Conservation (phyloP, 2,888 invertebrate species). For the Callinectes sapidus region DNA sequence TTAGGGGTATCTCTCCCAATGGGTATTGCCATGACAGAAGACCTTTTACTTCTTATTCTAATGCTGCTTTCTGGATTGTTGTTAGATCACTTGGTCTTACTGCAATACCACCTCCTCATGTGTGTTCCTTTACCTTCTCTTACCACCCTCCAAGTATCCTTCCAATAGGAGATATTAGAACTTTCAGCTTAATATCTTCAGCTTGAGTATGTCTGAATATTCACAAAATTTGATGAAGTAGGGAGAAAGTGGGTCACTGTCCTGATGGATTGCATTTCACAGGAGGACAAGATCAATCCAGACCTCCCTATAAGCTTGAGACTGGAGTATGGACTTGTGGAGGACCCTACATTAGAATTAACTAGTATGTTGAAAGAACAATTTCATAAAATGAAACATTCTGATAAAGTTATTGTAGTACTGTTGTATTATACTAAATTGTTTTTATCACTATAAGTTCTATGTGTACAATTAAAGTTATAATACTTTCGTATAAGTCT, state of each 20-base stretch:
- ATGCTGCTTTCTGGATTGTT: no score
- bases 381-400: neutral
- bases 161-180: neutral
- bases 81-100: no score
- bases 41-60: no score
- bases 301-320: slow-evolving; percentile 48
- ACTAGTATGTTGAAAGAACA: slow-evolving; percentile 34
- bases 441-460: neutral
- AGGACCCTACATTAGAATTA: neutral
- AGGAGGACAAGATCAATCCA: slow-evolving; percentile 45
- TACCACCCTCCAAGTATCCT: no score
- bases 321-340: slow-evolving; percentile 33
- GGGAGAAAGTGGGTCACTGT: neutral
- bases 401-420: neutral
- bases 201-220: neutral
- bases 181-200: neutral
- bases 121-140: no score
- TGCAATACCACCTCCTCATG: no score
- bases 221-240: neutral
- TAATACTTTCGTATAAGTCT: no score
- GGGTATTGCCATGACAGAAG: no score
- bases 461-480: no score
- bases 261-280: neutral
- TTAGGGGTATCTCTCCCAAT: no score
- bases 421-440: neutral